phyloP scores from a whole-genome alignment of 2,113 vertebrate species.

The Asarcornis scutulata region DNA sequence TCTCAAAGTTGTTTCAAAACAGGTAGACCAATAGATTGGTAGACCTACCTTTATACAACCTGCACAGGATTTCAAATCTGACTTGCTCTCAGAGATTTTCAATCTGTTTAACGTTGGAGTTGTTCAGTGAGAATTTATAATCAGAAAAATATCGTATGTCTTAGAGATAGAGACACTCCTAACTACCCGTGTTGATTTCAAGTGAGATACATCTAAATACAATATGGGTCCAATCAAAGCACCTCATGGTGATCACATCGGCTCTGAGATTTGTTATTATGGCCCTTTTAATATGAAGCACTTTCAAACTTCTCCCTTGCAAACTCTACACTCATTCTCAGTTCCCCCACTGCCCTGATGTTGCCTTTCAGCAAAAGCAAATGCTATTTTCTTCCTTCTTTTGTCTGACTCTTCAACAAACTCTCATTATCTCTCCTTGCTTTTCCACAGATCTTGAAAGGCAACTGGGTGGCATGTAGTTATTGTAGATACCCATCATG shows the following conservation, averaged over 20 bases:
- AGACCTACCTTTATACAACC: not conserved
- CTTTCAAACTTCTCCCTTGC: slow-evolving; percentile 5
- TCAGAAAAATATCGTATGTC: not conserved
- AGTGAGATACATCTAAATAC: not conserved
- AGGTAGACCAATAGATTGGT: not conserved
- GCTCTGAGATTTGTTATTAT: not conserved
- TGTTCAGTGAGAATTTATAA: not conserved
- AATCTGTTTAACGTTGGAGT: not conserved
- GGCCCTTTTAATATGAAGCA: not conserved
- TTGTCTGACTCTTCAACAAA: slow-evolving; percentile 26
- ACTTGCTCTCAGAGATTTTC: not conserved
- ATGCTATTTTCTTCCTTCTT: not conserved
- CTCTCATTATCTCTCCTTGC: slow-evolving; percentile 2
- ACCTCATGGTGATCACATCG: not conserved
- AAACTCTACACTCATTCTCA: not conserved
- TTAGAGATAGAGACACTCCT: not conserved
- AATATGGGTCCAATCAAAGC: not conserved
- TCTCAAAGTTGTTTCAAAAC: not conserved
- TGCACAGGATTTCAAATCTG: not conserved
- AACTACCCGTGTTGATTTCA: not conserved
- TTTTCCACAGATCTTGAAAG: slow-evolving; percentile 45
- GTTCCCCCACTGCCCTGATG: not conserved
- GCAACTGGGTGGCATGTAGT: slow-evolving; percentile 7
- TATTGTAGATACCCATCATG: slow-evolving; percentile 38
- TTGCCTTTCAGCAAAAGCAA: not conserved